Conservation (phyloP, 2,797 vertebrate genomes). For the Peromyscus nudipes region DNA sequence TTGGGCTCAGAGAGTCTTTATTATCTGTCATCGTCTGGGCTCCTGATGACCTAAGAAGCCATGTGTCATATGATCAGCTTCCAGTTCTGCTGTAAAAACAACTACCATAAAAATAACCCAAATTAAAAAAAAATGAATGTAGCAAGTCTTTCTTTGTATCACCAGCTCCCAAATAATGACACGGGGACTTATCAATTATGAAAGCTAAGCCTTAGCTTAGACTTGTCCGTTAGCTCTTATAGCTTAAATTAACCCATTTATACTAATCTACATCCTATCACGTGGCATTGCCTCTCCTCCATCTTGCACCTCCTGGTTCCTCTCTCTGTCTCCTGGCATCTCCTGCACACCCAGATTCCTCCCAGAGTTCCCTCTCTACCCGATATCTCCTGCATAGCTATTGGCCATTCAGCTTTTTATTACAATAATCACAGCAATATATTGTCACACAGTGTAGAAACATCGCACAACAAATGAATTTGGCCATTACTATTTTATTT, state of each 20-base stretch:
- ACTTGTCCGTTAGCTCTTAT: background rate
- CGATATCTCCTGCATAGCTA: background rate
- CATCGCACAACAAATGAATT: background rate
- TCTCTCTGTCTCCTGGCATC: background rate
- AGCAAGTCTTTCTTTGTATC: background rate
- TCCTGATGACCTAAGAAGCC: slow-evolving; percentile 15
- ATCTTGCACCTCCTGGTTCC: background rate
- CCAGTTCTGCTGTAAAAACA: background rate
- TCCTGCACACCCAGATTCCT: background rate
- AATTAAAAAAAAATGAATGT: background rate
- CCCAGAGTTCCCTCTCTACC: background rate
- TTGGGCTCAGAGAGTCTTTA: background rate
- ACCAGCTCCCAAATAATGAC: background rate
- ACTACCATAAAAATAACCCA: background rate
- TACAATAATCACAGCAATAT: background rate
- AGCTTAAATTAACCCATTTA: background rate
- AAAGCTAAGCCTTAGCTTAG: background rate
- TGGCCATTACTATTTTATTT: background rate
- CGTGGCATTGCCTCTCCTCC: background rate
- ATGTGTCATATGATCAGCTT: background rate
- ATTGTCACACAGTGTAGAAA: background rate
- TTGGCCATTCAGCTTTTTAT: background rate
- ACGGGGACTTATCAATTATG: background rate
- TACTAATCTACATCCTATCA: background rate
- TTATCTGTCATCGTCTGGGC: background rate